Evolutionary conservation across 2,888 invertebrate species (phyloP), one percentile per base, ranked within the genome.

Genomic region (Eremobia ochroleuca): DNA sequence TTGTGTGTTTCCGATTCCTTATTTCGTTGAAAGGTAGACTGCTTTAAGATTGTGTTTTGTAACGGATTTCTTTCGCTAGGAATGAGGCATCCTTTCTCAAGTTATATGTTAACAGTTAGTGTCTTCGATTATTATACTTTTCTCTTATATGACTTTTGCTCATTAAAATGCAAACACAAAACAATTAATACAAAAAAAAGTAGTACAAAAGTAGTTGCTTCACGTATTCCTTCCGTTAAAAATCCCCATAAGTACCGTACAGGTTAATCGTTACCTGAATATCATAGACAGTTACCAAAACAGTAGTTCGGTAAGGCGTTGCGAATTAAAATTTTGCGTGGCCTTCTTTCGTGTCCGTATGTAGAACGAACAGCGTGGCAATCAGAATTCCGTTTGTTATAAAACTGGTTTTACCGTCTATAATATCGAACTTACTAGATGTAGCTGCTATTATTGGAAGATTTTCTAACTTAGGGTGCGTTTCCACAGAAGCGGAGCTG

Each of bases 301-400:
- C 76, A 74, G 66, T 61, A 77, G 84, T 84, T 73, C 78, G 59
- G 34, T 34, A 62, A 73, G 40, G 82, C 73, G 78, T 83, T 81
- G 79, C 85, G 73, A 76, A 71, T 77, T 70, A 78, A 67, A 73
- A 85, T 73, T 64, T 71, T 31, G 73, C 73, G 46, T 81, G 88
- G 49, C 88, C 86, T 88, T 88, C 86, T 88, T 87, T 88, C 71
- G 40, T 21, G 69, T 6, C 25, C 59, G 68, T 73, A 86, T 86
- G 88, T 87, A 83, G 87, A 82, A 86, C 87, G 73, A 52, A 76
- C 37, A 67, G 64, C 65, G 11, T 4, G 49, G 55, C 70, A 59
- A 77, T 59, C 85, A 81, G 69, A 77, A 83, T 80, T 87, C 86
- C 75, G 78, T 87, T 87, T 84, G 82, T 84, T 79, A 81, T 87